phyloP scores from a whole-genome alignment of 2,888 invertebrate species.

The Copidosoma aretas region DNA sequence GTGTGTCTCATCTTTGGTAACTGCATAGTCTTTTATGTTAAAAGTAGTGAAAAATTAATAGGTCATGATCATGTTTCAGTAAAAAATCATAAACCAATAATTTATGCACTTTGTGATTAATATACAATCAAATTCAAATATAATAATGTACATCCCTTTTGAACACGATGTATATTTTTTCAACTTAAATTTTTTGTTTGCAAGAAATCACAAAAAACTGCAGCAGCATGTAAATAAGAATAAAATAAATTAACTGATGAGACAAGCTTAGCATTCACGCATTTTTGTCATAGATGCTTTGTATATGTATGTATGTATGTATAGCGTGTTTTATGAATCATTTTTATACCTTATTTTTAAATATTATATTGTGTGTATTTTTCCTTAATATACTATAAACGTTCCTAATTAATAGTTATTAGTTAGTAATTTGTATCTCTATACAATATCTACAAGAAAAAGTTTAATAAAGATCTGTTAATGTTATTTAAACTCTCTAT shows the following conservation, averaged over 20 bases:
- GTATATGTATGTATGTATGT: slow-evolving; percentile 7
- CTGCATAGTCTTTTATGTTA: slow-evolving; percentile 4
- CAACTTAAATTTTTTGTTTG: too few species aligned
- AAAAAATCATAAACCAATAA: slow-evolving; percentile 12
- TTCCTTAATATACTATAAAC: slow-evolving; percentile 58
- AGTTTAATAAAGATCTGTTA: slow-evolving; percentile 61
- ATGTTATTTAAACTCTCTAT: slow-evolving; percentile 60
- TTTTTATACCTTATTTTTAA: background rate
- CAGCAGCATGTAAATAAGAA: slow-evolving; percentile 7
- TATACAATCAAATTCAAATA: background rate
- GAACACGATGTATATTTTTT: too few species aligned
- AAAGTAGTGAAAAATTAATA: background rate
- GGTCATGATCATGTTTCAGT: background rate
- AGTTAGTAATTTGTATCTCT: slow-evolving; percentile 59
- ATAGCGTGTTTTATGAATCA: slow-evolving; percentile 23
- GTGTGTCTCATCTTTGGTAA: slow-evolving; percentile 35
- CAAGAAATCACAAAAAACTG: too few species aligned
- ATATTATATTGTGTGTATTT: slow-evolving; percentile 39
- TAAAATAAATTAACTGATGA: slow-evolving; percentile 29
- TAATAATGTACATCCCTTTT: background rate
- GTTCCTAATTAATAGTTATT: slow-evolving; percentile 57
- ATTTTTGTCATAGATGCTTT: slow-evolving; percentile 16
- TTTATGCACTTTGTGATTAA: slow-evolving; percentile 10
- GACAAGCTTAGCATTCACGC: slow-evolving; percentile 25
- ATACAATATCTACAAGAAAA: slow-evolving; percentile 55